Percentiles rank a stretch among this genome's conserved stretches.
phyloP scores from a whole-genome alignment of 2,888 invertebrate genomes.

The Cataglyphis cursor region DNA sequence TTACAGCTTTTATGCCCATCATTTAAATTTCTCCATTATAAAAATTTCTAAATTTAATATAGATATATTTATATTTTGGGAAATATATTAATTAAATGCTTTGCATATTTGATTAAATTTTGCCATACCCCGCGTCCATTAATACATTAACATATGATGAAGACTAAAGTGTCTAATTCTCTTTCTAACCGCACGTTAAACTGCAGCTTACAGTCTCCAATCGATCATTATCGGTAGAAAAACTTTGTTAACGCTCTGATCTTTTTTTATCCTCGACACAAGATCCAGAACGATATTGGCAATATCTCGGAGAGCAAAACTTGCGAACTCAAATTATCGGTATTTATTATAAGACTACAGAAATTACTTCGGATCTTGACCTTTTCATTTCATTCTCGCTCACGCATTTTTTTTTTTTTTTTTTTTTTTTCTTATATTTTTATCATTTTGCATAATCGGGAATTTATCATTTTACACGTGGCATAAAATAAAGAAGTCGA shows the following conservation, averaged over 20 bases:
- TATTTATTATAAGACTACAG: conserved; percentile 6
- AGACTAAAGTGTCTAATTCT: not conserved
- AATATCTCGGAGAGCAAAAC: not conserved
- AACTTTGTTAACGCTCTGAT: not conserved
- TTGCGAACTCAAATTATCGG: conserved; percentile 22
- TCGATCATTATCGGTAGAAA: not conserved
- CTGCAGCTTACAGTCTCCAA: not conserved
- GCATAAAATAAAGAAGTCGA: conserved; percentile 19
- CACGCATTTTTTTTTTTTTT: not conserved
- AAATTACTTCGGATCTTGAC: not conserved
- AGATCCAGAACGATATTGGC: not conserved
- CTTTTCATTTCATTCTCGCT: not conserved
- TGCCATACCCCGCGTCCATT: conserved; percentile 2
- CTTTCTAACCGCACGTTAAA: not conserved
- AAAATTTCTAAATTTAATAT: not conserved
- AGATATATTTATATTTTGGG: not conserved
- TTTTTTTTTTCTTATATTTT: not conserved
- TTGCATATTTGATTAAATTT: conserved; percentile 19
- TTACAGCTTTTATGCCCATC: not conserved
- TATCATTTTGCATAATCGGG: conserved; percentile 12
- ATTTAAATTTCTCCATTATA: not conserved
- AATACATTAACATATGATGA: conserved; percentile 36
- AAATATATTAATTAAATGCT: not conserved
- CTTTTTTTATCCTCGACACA: not conserved
- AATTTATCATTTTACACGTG: conserved; percentile 15